A percentile compares a stretch with the other conserved stretches of the same genome.
Conservation (phyloP, 2,888 invertebrate genomes). For the Drosophila rellima region DNA sequence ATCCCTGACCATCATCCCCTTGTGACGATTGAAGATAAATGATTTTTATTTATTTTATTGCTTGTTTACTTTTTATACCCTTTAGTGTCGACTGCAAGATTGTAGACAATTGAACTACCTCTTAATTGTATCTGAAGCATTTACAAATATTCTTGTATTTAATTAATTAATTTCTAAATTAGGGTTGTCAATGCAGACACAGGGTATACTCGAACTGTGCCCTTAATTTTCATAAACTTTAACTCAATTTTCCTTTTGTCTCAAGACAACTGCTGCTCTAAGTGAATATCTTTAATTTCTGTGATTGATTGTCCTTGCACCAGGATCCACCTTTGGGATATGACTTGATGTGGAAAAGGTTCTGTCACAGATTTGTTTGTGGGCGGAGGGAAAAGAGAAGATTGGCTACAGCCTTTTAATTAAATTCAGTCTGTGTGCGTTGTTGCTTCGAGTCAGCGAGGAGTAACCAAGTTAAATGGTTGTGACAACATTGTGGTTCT, state of each 20-base stretch:
- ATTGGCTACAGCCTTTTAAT: conserved; percentile 48
- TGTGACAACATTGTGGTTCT: conserved; percentile 47
- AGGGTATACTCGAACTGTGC: conserved; percentile 3
- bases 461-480: conserved; percentile 20
- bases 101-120: background rate
- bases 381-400: background rate
- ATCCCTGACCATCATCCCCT: conserved; percentile 19
- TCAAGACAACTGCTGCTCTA: conserved; percentile 17
- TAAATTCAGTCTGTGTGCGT: conserved; percentile 34
- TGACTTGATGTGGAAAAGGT: conserved; percentile 14
- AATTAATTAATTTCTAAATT: no score
- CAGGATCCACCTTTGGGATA: conserved; percentile 7
- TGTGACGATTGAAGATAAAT: conserved; percentile 52
- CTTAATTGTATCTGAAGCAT: no score
- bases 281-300: conserved; percentile 59
- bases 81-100: background rate
- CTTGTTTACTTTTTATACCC: conserved; percentile 10
- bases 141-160: no score
- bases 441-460: conserved; percentile 8
- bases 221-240: background rate
- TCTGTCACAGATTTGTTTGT: conserved; percentile 14
- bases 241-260: conserved; percentile 17
- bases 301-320: conserved; percentile 54
- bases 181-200: background rate
- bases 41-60: conserved; percentile 41